Evolutionary conservation across 2,888 invertebrate genomes (phyloP), one percentile per base, ranked within the genome.

Genomic region (Tenthredo mesomela): DNA sequence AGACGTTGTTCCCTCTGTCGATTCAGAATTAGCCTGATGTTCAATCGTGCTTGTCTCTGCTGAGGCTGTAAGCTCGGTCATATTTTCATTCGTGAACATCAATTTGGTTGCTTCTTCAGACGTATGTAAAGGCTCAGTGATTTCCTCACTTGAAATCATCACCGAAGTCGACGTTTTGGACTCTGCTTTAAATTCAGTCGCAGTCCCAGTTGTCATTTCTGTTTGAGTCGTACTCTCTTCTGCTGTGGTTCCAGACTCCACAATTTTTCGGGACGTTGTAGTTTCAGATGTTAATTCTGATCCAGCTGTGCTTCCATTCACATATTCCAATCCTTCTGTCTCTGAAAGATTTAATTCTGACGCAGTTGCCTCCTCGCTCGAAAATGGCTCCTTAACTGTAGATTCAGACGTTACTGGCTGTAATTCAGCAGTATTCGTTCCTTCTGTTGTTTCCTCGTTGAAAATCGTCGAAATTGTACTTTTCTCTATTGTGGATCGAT

Each of bases 321-420:
- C 10, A 73, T 50, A 25, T 25, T 54, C 50, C 18, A 50, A 50
- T 43, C 6, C 54, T 77, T 7, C 77, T 50, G 25, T 54, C 3
- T 33, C n/a, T 54, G 54, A 77, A n/a, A 10, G 47, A 33, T 37
- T 50, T 18, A 2, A 77, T 50, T 77, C 29, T 33, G 50, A 43
- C 18, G 50, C 25, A 71, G 78, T 71, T 29, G 21, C 65, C n/a
- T 65, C 47, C 50, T 77, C 84, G 15, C 50, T 54, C n/a, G 47
- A 47, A 83, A 70, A n/a, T 50, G 71, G 80, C 18, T 29, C 78
- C 37, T 33, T 25, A 4, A 18, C 33, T 25, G 21, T 18, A 50
- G 67, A 85, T 86, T 88, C 86, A 73, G 88, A 88, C 47, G 88
- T 88, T 54, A 87, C 86, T 54, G 87, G 86, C 83, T 54, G 6